Base-by-base conservation (phyloP, 2,113 vertebrate genomes). In the Macrotus californicus region DNA sequence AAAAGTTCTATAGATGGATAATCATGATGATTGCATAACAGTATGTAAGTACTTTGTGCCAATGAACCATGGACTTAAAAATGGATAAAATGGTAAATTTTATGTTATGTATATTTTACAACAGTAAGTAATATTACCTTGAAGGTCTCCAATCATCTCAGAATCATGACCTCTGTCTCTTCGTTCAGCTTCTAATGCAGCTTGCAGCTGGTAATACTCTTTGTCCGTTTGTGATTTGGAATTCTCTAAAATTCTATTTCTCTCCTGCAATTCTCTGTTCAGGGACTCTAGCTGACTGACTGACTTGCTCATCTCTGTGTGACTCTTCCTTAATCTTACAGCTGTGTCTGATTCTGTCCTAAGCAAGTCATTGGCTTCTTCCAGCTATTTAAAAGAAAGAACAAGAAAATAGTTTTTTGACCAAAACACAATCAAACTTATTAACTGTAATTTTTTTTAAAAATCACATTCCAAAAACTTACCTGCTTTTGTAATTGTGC, bases 321-420 rank as follows among this genome's bases (percentile, higher is more conserved):
- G 99, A 98, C 98, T 99, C 97, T 99, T 99, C 96, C 99, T 98
- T 94, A 99, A 95, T 77, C 99, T 99, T 67, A 98, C 99, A 26
- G 99, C 99, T 8, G 99, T 99, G 98, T 99, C 99, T 0, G 99
- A 99, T 98, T 99, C 99, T 6, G 98, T 99, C 43, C 99, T 99
- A 95, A 99, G 98, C 95, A 99, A 98, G 98, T 99, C 99, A 80
- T 99, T 99, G 94, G 99, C 99, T 98, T 99, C 99, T 97, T 99
- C 99, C 97, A 99, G 98, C 99, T 99, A 97, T 96, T 94, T 94
- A 95, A 84, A 83, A 75, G 36, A 96, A 75, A 96, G 2, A 93
- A 56, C 52, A 56, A 97, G 6, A 96, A 82, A 86, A 94, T 1
- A 84, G 64, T 77, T 93, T 89, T 92, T 84, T 93, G 34, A 95